Evolutionary conservation across 2,113 vertebrate species (phyloP), one percentile per base, ranked within the genome.

Genomic region (Monopterus albus): DNA sequence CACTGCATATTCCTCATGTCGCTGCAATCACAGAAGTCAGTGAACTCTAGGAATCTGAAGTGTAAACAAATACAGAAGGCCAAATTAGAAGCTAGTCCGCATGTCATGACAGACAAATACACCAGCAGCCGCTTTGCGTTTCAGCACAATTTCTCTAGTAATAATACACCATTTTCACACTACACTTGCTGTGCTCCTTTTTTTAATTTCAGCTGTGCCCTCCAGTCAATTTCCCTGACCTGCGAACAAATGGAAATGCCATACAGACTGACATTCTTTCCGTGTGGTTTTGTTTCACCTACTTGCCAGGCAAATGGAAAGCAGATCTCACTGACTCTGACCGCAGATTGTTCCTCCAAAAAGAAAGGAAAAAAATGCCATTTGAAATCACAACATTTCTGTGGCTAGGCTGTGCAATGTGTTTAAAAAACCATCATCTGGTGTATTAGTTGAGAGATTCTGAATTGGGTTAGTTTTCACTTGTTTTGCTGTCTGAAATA

Each of bases 301-400:
- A 39, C 71, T 85, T 38, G 72, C 79, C 86, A 82, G 69, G 77
- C 85, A 79, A 92, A 83, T 81, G 83, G 74, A 87, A 83, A 88
- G 84, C 74, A 84, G 76, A 86, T 82, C 73, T 86, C 31, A 13
- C 23, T 1, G 35, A 57, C 31, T 86, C 61, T 46, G 57, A 86
- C 89, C 87, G 17, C 91, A 89, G 65, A 72, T 81, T 73, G 86
- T 89, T 90, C 74, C 49, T 79, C 58, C 26, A 11, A 71, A 64
- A 6, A 38, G 15, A 5, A 38, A 21, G 18, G n/a, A 52, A 21
- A 39, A 43, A 65, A 73, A 12, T 68, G 47, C 51, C 26, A 78
- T 81, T 68, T 82, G 53, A 86, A 83, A 85, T 84, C 79, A 71
- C 69, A 79, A 51, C 84, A 89, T 91, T 83, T 88, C 86, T 92